Conservation (phyloP, 2,888 invertebrate genomes). For the Augiades crinisus region DNA sequence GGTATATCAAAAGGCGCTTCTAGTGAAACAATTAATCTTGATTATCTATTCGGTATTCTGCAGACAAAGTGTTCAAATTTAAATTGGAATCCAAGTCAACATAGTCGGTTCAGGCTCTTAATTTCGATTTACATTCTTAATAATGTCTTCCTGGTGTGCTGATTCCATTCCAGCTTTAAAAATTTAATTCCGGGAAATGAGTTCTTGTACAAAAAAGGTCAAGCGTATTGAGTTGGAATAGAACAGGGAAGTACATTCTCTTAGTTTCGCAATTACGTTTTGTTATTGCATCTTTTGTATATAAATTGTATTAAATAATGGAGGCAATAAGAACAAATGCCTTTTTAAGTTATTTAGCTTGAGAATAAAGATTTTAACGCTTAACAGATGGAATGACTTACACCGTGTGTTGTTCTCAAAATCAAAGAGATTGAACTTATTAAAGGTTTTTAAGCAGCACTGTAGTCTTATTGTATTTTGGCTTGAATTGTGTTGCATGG, state of each 20-base stretch:
- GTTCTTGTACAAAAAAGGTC: slow-evolving; percentile 11
- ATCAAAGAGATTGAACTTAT: too few species aligned
- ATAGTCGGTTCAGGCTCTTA: slow-evolving; percentile 44
- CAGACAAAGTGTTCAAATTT: slow-evolving; percentile 57
- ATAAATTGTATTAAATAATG: too few species aligned
- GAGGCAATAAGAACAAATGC: too few species aligned
- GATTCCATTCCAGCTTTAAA: slow-evolving; percentile 15
- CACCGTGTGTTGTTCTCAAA: too few species aligned
- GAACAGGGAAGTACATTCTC: neutral
- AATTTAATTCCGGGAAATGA: slow-evolving; percentile 24
- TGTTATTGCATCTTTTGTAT: neutral
- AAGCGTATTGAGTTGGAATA: neutral
- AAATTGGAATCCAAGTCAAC: slow-evolving; percentile 59
- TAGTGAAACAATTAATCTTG: slow-evolving; percentile 31
- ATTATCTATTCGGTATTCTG: slow-evolving; percentile 50
- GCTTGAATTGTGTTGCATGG: too few species aligned
- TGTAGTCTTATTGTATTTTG: too few species aligned
- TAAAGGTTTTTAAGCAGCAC: too few species aligned
- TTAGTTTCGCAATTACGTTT: neutral
- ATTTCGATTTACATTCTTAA: slow-evolving; percentile 56
- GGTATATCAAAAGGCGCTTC: slow-evolving; percentile 32
- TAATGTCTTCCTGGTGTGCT: slow-evolving; percentile 21
- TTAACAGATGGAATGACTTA: too few species aligned
- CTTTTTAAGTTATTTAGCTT: too few species aligned
- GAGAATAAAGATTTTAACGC: too few species aligned